phyloP scores from a whole-genome alignment of 2,113 vertebrate genomes.

The Silurus asotus region DNA sequence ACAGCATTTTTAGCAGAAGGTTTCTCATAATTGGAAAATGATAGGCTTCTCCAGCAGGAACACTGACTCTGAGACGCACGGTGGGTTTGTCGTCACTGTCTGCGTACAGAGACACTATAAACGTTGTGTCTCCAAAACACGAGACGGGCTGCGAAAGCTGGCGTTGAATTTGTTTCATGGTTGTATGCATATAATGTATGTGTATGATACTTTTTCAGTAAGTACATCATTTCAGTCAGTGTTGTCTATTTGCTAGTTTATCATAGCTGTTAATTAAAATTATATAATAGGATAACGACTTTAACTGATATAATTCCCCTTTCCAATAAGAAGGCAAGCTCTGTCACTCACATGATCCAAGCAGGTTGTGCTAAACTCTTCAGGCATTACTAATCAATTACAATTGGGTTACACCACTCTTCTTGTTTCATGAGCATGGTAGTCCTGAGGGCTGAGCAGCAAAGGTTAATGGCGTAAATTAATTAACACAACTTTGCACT shows the following conservation, averaged over 20 bases:
- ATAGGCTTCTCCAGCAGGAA: slow-evolving; percentile 18
- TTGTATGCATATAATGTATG: too few relatives aligned
- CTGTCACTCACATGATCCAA: not conserved
- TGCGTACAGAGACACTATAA: slow-evolving; percentile 32
- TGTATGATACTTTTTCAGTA: not conserved
- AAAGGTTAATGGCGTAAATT: slow-evolving; percentile 49
- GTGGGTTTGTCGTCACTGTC: slow-evolving; percentile 52
- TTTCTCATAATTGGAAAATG: slow-evolving; percentile 34
- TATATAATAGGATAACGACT: too few relatives aligned
- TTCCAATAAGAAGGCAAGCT: not conserved
- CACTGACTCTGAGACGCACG: slow-evolving; percentile 8
- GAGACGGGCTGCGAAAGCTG: slow-evolving; percentile 15
- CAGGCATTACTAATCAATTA: slow-evolving; percentile 52
- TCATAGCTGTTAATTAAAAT: not conserved
- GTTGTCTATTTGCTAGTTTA: not conserved
- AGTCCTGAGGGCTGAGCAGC: slow-evolving; percentile 41
- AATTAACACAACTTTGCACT: slow-evolving; percentile 46
- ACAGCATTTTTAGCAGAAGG: slow-evolving; percentile 48
- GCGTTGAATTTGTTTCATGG: not conserved
- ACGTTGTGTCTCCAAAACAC: slow-evolving; percentile 39
- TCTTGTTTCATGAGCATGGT: slow-evolving; percentile 43
- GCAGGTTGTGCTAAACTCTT: slow-evolving; percentile 33
- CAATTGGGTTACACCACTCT: slow-evolving; percentile 44
- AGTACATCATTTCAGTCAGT: not conserved
- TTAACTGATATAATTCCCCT: not conserved